These are phyloP conservation scores for Notechis scutatus DNA, from an alignment of 2,113 vertebrate species.

Conservation along the genomic window DNA sequence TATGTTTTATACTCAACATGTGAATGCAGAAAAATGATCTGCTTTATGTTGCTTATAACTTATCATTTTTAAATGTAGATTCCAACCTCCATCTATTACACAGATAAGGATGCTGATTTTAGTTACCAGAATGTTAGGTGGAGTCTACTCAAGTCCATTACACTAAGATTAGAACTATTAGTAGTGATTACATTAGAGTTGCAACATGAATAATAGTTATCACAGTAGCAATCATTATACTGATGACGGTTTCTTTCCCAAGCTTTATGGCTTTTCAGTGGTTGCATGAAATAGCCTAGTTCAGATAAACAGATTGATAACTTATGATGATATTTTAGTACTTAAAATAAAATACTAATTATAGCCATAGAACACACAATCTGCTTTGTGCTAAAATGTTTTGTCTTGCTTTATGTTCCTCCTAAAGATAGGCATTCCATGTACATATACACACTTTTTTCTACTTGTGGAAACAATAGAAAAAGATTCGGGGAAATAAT, in stretches of 20 bases:
- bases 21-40: background rate
- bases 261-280: background rate
- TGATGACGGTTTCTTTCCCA: background rate
- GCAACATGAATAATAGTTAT: background rate
- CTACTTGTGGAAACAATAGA: background rate
- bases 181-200: background rate
- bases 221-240: background rate
- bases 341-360: conserved; percentile 34
- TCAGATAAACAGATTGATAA: background rate
- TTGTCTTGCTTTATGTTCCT: background rate
- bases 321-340: background rate
- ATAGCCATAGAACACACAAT: background rate
- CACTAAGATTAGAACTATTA: background rate
- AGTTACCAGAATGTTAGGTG: background rate
- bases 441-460: background rate
- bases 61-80: background rate
- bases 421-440: conserved; percentile 20
- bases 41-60: background rate
- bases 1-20: background rate
- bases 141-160: background rate
- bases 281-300: background rate
- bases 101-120: background rate
- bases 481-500: conserved; percentile 11
- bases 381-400: conserved; percentile 40
- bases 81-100: background rate